Evolutionary conservation across 2,797 vertebrate species (phyloP).

Genomic region (Macropus fuliginosus): DNA sequence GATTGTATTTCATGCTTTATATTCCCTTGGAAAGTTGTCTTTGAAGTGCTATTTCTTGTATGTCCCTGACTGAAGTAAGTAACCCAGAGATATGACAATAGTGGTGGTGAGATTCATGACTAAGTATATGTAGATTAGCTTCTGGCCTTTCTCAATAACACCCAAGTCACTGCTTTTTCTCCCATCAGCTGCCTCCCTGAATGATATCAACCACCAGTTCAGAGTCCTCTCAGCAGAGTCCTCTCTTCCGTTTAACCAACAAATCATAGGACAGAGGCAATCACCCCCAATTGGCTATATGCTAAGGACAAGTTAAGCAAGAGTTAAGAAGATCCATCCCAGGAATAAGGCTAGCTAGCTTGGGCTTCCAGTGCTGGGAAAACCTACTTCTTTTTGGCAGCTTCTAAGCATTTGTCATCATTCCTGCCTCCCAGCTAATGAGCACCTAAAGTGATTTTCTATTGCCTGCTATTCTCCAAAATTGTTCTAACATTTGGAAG

Average conservation of each 20-base stretch:
- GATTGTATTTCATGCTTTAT: background rate
- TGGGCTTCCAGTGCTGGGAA: conserved; percentile 44
- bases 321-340: conserved; percentile 38
- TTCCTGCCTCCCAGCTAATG: conserved; percentile 82
- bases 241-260: background rate
- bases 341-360: conserved; percentile 36
- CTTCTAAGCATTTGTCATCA: conserved; percentile 79
- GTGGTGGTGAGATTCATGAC: background rate
- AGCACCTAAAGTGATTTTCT: conserved; percentile 86
- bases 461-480: conserved; percentile 86
- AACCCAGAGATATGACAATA: background rate
- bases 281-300: background rate
- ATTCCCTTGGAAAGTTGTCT: background rate
- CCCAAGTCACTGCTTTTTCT: background rate
- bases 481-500: conserved; percentile 85
- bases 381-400: conserved; percentile 46
- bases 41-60: background rate
- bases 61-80: background rate
- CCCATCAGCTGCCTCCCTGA: background rate
- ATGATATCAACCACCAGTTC: background rate
- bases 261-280: background rate
- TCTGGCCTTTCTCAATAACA: background rate
- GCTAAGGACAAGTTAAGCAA: background rate
- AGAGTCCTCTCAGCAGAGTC: background rate
- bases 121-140: background rate